Base-by-base conservation (phyloP, 2,113 vertebrate species). In the Heterotilapia buettikoferi region DNA sequence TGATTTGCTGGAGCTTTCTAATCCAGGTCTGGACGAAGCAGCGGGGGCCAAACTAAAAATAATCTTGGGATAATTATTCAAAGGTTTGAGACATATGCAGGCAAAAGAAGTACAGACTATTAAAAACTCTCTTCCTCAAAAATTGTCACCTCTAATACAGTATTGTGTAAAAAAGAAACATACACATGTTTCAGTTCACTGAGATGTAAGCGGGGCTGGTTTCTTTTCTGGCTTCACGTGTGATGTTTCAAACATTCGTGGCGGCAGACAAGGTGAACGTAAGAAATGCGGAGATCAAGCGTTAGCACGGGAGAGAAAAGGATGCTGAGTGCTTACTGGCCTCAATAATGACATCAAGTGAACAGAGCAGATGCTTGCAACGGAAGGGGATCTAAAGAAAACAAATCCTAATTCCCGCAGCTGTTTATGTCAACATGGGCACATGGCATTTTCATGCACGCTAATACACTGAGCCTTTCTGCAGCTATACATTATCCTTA, bases 361-460 rank as follows among this genome's bases (percentile, higher is more conserved):
- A 94, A 88, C 86, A 43, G 82, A 91, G 90, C 93, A 95, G 94
- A 95, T 94, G 94, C 94, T 92, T 89, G 93, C 84, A 84, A 73
- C 59, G 31, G 92, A 95, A 91, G 80, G 87, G 90, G 88, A 92
- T 92, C 85, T 86, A 83, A 92, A 92, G 86, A 90, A 94, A 93
- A 90, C 82, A 86, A 93, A 91, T 93, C 91, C 93, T 88, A 90
- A 92, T 88, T 94, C 91, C 82, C 80, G 59, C 90, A 88, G 90
- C 87, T 93, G 93, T 95, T 92, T 88, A 80, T 89, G 89, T 92
- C 86, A 89, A 93, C 89, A 92, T 18, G 6, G 81, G 71, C 85
- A 88, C 84, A 83, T 87, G 9, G 80, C 84, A 86, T 87, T 82
- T 86, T 90, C 81, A 66, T 36, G 66, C 7, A 66, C 6, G 7